Conservation (phyloP, 2,113 vertebrate genomes). For the Pygoscelis adeliae region DNA sequence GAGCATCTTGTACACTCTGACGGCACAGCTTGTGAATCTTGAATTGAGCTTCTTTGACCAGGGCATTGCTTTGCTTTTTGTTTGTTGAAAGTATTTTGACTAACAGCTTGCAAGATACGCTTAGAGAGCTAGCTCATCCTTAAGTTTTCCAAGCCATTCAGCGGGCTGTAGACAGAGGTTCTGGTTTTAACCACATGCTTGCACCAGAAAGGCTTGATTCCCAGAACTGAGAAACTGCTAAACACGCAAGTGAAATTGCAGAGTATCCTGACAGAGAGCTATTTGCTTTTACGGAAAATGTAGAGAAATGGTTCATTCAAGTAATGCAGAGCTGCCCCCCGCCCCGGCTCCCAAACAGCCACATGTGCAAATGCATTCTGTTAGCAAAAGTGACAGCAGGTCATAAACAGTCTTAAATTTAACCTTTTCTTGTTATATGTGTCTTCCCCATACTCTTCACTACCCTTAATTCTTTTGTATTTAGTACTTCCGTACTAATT, state of each 20-base stretch:
- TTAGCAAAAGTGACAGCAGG: background rate
- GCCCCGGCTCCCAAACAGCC: accelerated
- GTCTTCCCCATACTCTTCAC: background rate
- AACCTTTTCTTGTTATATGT: background rate
- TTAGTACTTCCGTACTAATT: background rate
- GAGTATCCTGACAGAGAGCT: background rate
- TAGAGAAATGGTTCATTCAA: background rate
- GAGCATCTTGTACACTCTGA: background rate
- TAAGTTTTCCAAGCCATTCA: background rate
- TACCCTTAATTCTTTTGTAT: background rate
- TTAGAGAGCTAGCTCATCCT: background rate
- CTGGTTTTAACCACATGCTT: background rate
- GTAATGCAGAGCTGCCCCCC: background rate
- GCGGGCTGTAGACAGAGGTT: background rate
- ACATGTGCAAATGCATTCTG: background rate
- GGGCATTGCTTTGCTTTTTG: background rate
- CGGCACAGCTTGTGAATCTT: background rate
- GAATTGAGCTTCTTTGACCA: background rate
- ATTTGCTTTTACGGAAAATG: background rate
- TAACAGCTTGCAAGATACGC: background rate
- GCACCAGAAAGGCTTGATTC: background rate
- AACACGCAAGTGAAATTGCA: background rate
- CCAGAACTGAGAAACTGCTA: background rate
- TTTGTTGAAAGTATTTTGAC: background rate
- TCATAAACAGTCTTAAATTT: background rate